A percentile compares a stretch with the other conserved stretches of the same genome.
phyloP scores from a whole-genome alignment of 1,140 invertebrate genomes.

The Solenopsis invicta region DNA sequence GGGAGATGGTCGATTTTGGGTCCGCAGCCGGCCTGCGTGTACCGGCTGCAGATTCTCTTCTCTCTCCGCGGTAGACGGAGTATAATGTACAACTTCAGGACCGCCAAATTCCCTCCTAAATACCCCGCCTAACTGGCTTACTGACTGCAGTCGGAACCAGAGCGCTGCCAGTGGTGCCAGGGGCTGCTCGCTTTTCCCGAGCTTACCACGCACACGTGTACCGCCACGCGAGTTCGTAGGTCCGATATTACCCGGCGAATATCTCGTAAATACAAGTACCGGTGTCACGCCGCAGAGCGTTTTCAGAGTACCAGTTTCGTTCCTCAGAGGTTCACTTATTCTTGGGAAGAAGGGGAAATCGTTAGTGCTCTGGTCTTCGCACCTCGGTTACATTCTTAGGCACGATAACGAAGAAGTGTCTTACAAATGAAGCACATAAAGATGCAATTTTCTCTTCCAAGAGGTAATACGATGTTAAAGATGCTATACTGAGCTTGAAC shows the following conservation, averaged over 20 bases:
- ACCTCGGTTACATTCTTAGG: not conserved
- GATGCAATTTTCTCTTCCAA: not conserved
- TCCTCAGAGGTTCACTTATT: not conserved
- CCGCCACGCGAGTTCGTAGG: slow-evolving; percentile 57
- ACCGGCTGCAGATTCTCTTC: slow-evolving; percentile 57
- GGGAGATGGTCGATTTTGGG: slow-evolving; percentile 79
- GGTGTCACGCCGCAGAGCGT: slow-evolving; percentile 66
- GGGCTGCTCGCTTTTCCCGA: slow-evolving; percentile 66
- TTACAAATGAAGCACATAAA: slow-evolving; percentile 7
- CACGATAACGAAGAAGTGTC: slow-evolving; percentile 2
- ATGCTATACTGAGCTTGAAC: not conserved
- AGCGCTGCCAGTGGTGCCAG: slow-evolving; percentile 33
- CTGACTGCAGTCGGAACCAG: slow-evolving; percentile 70
- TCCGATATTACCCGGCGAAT: slow-evolving; percentile 82
- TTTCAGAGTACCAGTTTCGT: slow-evolving; percentile 74
- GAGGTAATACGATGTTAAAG: not conserved
- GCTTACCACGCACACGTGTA: slow-evolving; percentile 74
- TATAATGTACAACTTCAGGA: slow-evolving; percentile 84
- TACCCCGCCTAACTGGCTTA: slow-evolving; percentile 84
- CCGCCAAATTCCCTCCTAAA: slow-evolving; percentile 84
- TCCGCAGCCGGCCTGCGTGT: slow-evolving; percentile 66
- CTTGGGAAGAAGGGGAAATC: not conserved
- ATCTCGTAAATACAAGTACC: slow-evolving; percentile 81
- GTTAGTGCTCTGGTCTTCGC: slow-evolving; percentile 1
- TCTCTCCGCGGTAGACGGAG: slow-evolving; percentile 66